Percentiles rank a stretch among this genome's conserved stretches.
phyloP scores from a whole-genome alignment of 2,797 vertebrate genomes.

The Iguana delicatissima region DNA sequence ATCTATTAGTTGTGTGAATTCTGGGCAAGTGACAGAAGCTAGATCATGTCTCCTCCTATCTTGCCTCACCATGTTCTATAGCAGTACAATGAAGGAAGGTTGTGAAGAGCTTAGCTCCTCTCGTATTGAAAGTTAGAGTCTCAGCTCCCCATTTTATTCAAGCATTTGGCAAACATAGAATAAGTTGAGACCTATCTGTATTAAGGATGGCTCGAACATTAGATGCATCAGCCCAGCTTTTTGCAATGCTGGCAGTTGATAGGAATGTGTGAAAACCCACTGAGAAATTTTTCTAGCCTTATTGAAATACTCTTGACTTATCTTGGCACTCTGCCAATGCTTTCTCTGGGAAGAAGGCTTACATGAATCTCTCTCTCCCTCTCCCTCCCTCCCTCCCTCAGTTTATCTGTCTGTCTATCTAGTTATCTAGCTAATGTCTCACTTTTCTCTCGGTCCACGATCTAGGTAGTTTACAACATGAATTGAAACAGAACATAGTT shows the following conservation, averaged over 20 bases:
- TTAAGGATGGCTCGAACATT: neutral
- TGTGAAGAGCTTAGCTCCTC: neutral
- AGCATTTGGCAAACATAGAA: neutral
- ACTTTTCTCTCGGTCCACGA: too few relatives aligned
- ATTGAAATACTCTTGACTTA: conserved; percentile 2
- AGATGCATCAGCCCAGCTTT: neutral
- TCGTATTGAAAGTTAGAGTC: neutral
- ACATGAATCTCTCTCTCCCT: neutral
- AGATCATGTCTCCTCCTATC: neutral
- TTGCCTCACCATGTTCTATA: neutral
- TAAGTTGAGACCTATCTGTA: neutral
- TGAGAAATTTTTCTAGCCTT: neutral
- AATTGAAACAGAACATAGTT: too few relatives aligned
- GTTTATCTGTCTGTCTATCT: too few relatives aligned
- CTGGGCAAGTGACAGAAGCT: neutral
- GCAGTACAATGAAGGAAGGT: neutral
- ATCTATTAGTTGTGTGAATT: neutral
- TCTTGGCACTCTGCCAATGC: neutral
- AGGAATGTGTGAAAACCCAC: neutral
- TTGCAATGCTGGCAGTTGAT: neutral
- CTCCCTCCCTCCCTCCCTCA: too few relatives aligned
- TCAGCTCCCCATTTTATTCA: neutral
- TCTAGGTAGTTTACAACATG: too few relatives aligned
- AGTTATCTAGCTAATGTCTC: too few relatives aligned
- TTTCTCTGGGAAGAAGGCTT: neutral